phyloP scores from a whole-genome alignment of 2,888 invertebrate genomes.

The Pegoplata infirma region DNA sequence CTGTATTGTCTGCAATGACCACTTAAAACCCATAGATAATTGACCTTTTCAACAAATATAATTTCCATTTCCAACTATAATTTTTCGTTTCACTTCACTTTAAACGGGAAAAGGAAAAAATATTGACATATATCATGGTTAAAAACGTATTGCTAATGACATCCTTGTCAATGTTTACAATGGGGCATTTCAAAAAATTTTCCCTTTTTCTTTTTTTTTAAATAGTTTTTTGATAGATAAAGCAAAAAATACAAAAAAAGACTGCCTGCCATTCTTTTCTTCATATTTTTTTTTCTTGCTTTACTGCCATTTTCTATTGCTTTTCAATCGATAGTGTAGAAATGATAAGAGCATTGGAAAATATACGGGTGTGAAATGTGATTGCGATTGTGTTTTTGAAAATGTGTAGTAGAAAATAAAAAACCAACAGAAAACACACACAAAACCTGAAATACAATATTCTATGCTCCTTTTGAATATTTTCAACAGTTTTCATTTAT shows the following conservation, averaged over 20 bases:
- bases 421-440: too few relatives aligned
- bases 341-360: neutral
- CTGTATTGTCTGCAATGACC: neutral
- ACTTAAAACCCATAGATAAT: neutral
- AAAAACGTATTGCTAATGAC: neutral
- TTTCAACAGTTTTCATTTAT: neutral
- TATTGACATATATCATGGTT: neutral
- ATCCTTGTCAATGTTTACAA: neutral
- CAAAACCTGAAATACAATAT: neutral
- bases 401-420: neutral
- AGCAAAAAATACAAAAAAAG: too few relatives aligned
- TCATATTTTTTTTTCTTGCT: neutral
- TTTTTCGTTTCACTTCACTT: neutral
- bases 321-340: neutral
- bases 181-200: neutral
- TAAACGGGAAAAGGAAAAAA: neutral
- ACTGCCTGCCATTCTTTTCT: too few relatives aligned
- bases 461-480: neutral
- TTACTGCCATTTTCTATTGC: neutral
- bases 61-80: neutral
- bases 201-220: neutral
- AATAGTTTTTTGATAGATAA: neutral
- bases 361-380: neutral
- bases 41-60: neutral
- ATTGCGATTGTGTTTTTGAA: too few relatives aligned